These are phyloP conservation scores for Capitulum mitella DNA, from an alignment of 2,888 invertebrate species.

Conservation along the genomic window DNA sequence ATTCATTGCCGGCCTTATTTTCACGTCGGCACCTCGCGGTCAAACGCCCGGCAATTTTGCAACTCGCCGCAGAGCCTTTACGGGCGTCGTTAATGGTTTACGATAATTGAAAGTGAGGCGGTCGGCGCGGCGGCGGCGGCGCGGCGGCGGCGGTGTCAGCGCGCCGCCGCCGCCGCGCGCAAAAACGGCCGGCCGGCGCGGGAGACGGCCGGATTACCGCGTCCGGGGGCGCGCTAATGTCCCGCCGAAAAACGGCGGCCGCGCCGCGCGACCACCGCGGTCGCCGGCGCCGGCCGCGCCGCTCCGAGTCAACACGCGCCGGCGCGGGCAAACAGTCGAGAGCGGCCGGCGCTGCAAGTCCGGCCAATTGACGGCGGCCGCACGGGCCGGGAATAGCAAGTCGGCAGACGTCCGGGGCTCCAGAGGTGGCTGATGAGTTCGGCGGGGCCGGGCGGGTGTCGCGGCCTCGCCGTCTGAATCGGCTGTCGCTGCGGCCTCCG, in stretches of 20 bases:
- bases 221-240: background rate
- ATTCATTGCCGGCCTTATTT: background rate
- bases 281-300: too few relatives aligned
- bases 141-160: background rate
- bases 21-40: background rate
- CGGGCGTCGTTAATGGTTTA: background rate
- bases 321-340: too few relatives aligned
- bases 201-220: background rate
- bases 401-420: too few relatives aligned
- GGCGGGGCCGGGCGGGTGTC: too few relatives aligned
- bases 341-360: too few relatives aligned
- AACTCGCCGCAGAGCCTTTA: background rate
- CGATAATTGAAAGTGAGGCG: constrained; percentile 13
- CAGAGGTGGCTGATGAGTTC: too few relatives aligned
- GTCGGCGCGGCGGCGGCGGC: background rate
- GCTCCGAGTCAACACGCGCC: too few relatives aligned
- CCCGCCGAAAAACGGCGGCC: background rate
- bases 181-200: background rate
- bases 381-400: too few relatives aligned
- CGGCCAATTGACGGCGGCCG: too few relatives aligned
- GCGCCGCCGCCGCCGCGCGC: background rate
- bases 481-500: too few relatives aligned
- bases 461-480: too few relatives aligned
- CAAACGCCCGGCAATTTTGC: background rate
- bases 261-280: background rate